Base-by-base conservation (phyloP, 2,113 vertebrate species). In the Channa argus region DNA sequence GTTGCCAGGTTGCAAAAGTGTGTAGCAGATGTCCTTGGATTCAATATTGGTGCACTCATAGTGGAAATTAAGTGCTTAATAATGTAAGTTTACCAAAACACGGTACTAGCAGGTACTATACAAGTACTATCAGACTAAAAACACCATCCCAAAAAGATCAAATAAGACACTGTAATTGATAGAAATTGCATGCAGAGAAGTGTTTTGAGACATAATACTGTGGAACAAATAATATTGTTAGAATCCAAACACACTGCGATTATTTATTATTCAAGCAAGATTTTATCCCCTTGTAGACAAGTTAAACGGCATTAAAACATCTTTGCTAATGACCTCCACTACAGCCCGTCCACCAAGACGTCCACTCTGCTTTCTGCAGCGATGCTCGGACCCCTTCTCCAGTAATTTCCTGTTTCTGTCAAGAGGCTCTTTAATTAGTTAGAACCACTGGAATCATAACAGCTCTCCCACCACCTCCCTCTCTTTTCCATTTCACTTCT, bases 361-460 rank as follows among this genome's bases (percentile, higher is more conserved):
- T 47, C 45, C 66, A 33, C 51, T 71, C 0, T 9, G 5, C 44
- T 70, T 70, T 72, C 56, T 5, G 38, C 51, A 39, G 8, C 72
- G 72, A 58, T 53, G 68, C 63, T 60, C 76, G 51, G 79, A 80
- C 84, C 75, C 80, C 72, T 34, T 71, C 55, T 56, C 55, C 76
- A 41, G 74, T 71, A 61, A 73, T 84, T 88, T 90, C 80, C 78
- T 79, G 67, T 70, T 58, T 1, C 84, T 84, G 83, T 78, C 79
- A 70, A 67, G 63, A 87, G 68, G 80, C 88, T 89, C 56, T 91
- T 91, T 88, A 91, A 91, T 91, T 84, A 86, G 80, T 90, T 67
- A 79, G 79, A 80, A 64, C 60, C 71, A 37, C 71, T 83, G 78
- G 79, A 88, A 79, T 90, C 78, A 83, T 78, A 89, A 83, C 80